A percentile compares a stretch with the other conserved stretches of the same genome.
These are phyloP conservation scores for Trachelus iudaicus DNA, from an alignment of 2,888 invertebrate genomes.

Conservation along the genomic window DNA sequence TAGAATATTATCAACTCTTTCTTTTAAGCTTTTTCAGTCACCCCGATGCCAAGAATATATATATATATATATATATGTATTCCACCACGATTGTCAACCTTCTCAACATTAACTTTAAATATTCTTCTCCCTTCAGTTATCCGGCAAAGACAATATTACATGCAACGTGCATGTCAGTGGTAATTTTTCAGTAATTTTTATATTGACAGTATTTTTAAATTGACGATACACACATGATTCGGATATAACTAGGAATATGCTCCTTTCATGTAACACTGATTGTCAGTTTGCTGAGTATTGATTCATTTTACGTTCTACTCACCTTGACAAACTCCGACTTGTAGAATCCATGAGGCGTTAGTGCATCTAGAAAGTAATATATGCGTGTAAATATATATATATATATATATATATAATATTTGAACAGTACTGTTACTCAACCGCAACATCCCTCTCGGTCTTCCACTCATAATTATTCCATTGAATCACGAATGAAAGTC, in stretches of 20 bases:
- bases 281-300: neutral
- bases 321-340: neutral
- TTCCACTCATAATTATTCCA: neutral
- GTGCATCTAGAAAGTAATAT: neutral
- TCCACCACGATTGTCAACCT: too few species aligned
- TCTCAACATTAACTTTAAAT: too few species aligned
- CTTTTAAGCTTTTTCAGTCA: neutral
- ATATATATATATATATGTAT: too few species aligned
- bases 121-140: neutral
- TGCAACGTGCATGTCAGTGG: neutral
- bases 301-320: neutral
- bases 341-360: neutral
- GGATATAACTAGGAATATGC: neutral
- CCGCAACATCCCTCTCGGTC: neutral
- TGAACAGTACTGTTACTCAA: neutral
- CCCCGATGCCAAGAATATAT: neutral
- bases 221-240: neutral
- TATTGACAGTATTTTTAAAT: neutral
- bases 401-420: too few species aligned
- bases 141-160: neutral
- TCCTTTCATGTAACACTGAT: neutral
- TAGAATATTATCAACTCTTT: neutral
- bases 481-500: neutral
- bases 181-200: conserved; percentile 7
- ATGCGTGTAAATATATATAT: too few species aligned